Conservation (phyloP, 2,888 invertebrate species). For the Dolomedes plantarius region DNA sequence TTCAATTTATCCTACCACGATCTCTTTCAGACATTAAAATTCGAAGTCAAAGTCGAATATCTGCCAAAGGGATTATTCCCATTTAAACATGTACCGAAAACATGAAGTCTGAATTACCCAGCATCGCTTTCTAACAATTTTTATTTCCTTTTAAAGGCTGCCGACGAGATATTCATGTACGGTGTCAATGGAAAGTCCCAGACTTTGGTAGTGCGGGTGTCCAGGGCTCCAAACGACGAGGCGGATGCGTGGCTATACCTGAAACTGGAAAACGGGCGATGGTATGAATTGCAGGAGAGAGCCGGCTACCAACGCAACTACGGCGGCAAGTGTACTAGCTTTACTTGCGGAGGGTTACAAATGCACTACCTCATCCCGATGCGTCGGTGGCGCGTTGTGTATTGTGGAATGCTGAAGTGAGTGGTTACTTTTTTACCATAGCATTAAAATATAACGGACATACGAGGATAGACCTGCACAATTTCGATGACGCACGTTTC, state of each 20-base stretch:
- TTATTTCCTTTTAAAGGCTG: slow-evolving; percentile 17
- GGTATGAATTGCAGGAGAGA: slow-evolving; percentile 18
- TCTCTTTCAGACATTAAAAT: too few species aligned
- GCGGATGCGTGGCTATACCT: slow-evolving; percentile 48
- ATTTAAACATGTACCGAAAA: too few species aligned
- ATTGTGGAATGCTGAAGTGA: slow-evolving; percentile 56
- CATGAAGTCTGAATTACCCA: too few species aligned
- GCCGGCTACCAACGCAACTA: slow-evolving; percentile 22
- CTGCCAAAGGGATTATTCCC: too few species aligned
- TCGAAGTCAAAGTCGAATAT: too few species aligned
- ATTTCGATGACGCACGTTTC: too few species aligned
- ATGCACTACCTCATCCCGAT: slow-evolving; percentile 44
- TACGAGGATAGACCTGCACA: too few species aligned
- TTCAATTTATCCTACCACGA: too few species aligned
- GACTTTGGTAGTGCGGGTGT: slow-evolving; percentile 17
- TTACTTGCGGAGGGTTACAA: slow-evolving; percentile 38
- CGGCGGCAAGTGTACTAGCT: not conserved
- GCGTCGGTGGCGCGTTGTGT: slow-evolving; percentile 59
- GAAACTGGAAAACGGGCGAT: slow-evolving; percentile 29
- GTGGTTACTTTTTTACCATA: too few species aligned
- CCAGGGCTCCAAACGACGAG: not conserved
- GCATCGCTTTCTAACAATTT: too few species aligned
- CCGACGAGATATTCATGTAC: slow-evolving; percentile 54
- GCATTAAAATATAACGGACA: too few species aligned
- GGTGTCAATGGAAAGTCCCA: slow-evolving; percentile 52